Evolutionary conservation across 2,113 vertebrate species (phyloP), one percentile per base, ranked within the genome.

Genomic region (Isurus oxyrinchus): DNA sequence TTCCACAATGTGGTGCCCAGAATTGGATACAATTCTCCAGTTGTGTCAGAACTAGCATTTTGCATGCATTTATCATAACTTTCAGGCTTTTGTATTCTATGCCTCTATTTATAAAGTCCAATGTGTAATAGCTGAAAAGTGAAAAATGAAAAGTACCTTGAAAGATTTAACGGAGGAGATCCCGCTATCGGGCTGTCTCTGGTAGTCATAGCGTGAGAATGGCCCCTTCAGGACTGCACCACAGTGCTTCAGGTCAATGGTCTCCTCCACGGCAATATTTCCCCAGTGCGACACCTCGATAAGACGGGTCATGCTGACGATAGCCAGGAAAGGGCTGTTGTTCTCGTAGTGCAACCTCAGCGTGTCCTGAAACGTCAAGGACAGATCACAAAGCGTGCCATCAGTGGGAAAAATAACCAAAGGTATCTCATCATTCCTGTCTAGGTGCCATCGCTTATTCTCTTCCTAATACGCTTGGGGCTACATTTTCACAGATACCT

Each of bases 201-300:
- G 99, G 98, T 99, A 99, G 97, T 99, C 99, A 0, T 99, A 99
- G 97, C 99, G 99, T 0, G 99, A 99, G 97, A 99, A 99, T 0
- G 99, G 99, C 0, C 99, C 99, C 97, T 99, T 99, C n/a, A 99
- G 98, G 61, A 97, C 96, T 3, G 99, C 99, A 6, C 99, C 99
- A 0, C 99, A 99, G 97, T 99, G 99, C 97, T 99, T 99, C 96
- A 99, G 97, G 97, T 99, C 99, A 57, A 99, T 98, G 0, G 99
- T 99, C 96, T 99, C 99, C 96, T 99, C 99, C 96, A 99, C 99
- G 0, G 99, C 99, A 57, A 99, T 99, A 97, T 99, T 99, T 0
- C 99, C 99, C 99, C 99, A 99, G 97, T 99, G 99, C 72, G 99
- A 99, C 59, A 99, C 99, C 97, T 99, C 99, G 0, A 99, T 99